Base-by-base conservation (phyloP, 2,888 invertebrate genomes). In the Mythimna lalbum region DNA sequence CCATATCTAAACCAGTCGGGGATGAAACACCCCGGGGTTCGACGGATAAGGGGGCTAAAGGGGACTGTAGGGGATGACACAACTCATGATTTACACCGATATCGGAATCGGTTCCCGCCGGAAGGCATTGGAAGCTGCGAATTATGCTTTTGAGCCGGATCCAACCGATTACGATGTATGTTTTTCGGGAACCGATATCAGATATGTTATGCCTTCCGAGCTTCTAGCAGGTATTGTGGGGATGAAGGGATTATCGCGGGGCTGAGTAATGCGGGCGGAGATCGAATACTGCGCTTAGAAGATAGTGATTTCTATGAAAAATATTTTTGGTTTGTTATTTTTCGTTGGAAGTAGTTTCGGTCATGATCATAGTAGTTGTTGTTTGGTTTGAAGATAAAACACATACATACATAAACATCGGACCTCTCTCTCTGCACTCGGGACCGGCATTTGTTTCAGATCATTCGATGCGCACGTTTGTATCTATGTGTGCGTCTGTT, bases 51-150 rank as follows among this genome's bases (percentile, higher is more conserved):
- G 76, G 74, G 76, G 33, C 56, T 56, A 76, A 36, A 71, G 59
- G 73, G 72, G 78, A 76, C 60, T 80, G 83, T 57, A 72, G 43
- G 75, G 82, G 80, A 78, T 78, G 85, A 85, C 86, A 82, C 81
- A 84, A 81, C 75, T 79, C 82, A 82, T 85, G 86, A 85, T 85
- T 85, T 85, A 85, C 84, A 74, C 64, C 76, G 86, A 82, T 85
- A 85, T 82, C 78, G 81, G 84, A 81, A 85, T 81, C 85, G 82
- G 72, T 62, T 70, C 47, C 69, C 61, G 71, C 75, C 85, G 85
- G 85, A 81, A 81, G 82, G 84, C 72, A 50, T 69, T 76, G 85
- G 84, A 85, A 82, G 81, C 82, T 72, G 75, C 86, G 86, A 85
- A 85, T 85, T 85, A 85, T 85, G 86, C 64, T 70, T 62, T 55